These are phyloP conservation scores for Eidolon helvum DNA, from an alignment of 2,113 vertebrate species.

Conservation along the genomic window DNA sequence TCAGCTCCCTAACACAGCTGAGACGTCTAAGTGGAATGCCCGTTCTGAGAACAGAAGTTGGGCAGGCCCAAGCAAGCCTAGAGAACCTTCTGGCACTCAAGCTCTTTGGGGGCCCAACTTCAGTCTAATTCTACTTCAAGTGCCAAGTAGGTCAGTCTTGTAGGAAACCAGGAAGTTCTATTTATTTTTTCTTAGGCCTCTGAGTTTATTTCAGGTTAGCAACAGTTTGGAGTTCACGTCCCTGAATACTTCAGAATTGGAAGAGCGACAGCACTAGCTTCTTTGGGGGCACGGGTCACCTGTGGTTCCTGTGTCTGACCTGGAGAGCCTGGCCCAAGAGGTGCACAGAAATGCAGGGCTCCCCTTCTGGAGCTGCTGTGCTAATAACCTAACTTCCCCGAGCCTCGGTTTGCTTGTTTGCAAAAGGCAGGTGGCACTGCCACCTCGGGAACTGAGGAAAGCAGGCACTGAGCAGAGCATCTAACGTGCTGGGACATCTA, in stretches of 20 bases:
- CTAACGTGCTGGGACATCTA: neutral
- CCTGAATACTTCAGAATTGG: neutral
- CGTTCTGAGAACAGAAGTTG: accelerated
- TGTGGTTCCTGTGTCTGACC: neutral
- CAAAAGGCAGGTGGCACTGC: neutral
- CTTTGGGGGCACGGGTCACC: neutral
- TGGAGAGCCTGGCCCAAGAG: neutral
- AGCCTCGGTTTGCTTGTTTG: neutral
- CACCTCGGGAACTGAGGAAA: accelerated
- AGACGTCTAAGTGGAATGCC: neutral
- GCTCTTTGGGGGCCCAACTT: neutral
- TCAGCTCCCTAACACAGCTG: neutral
- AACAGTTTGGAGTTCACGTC: neutral
- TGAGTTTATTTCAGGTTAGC: neutral
- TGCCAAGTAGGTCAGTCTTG: neutral
- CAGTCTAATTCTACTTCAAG: neutral
- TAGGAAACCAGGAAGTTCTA: neutral
- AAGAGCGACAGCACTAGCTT: neutral
- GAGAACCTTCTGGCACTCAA: neutral
- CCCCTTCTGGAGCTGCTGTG: neutral
- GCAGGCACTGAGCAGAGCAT: neutral
- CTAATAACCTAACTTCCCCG: neutral
- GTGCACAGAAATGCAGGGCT: neutral
- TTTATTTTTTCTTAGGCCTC: neutral
- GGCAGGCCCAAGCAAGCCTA: neutral